Evolutionary conservation across 2,888 invertebrate genomes (phyloP).

Genomic region (Phania funesta): DNA sequence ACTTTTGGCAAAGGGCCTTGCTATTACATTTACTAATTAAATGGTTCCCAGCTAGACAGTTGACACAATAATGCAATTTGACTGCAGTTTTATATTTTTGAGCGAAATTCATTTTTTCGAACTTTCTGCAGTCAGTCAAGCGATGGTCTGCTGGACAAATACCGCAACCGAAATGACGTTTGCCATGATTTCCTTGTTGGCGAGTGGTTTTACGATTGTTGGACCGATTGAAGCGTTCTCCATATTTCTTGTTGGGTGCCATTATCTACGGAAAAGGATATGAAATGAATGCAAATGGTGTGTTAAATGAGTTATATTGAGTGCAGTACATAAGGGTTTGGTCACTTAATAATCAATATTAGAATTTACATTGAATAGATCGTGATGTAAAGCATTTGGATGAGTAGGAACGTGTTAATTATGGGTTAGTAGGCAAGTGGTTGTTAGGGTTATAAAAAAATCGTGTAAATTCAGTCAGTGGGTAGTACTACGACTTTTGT

Average conservation of each 20-base stretch:
- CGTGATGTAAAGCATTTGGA: neutral
- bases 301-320: neutral
- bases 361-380: neutral
- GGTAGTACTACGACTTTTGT: slow-evolving; percentile 7
- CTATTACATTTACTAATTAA: too few relatives aligned
- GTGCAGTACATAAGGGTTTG: neutral
- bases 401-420: neutral
- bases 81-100: too few relatives aligned
- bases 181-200: neutral
- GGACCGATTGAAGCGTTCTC: neutral
- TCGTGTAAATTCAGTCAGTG: neutral
- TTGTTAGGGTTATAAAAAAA: neutral
- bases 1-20: too few relatives aligned
- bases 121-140: too few relatives aligned
- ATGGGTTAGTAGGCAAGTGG: neutral
- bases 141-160: neutral
- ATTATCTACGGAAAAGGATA: neutral
- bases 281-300: neutral
- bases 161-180: neutral
- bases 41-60: too few relatives aligned
- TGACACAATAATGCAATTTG: too few relatives aligned
- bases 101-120: too few relatives aligned
- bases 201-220: neutral
- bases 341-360: neutral
- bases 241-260: neutral